Evolutionary conservation across 2,888 invertebrate species (phyloP).

Genomic region (Stenurella melanura): DNA sequence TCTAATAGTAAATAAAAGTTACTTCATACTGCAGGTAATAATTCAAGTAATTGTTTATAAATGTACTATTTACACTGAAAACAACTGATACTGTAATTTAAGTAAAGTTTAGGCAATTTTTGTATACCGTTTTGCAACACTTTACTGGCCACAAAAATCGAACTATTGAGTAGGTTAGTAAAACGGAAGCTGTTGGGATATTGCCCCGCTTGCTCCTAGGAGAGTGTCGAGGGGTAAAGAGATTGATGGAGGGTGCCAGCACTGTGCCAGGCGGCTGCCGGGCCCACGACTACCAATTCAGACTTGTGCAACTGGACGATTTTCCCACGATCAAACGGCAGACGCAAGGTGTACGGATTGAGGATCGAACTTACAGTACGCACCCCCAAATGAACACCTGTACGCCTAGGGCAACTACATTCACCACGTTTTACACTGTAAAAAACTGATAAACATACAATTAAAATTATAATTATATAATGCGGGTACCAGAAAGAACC

Average conservation of each 20-base stretch:
- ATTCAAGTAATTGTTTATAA: too few species aligned
- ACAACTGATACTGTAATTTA: too few species aligned
- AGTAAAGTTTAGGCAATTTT: too few species aligned
- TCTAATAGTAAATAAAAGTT: too few species aligned
- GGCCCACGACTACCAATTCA: slow-evolving; percentile 25
- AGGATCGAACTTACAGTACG: slow-evolving; percentile 41
- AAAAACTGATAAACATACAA: slow-evolving; percentile 1
- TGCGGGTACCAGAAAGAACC: neutral
- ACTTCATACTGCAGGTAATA: too few species aligned
- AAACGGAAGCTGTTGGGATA: neutral
- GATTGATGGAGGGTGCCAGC: slow-evolving; percentile 57
- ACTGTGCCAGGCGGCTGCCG: slow-evolving; percentile 61
- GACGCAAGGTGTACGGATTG: slow-evolving; percentile 61
- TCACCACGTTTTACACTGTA: slow-evolving; percentile 14
- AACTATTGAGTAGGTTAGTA: neutral
- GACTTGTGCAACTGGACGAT: slow-evolving; percentile 58
- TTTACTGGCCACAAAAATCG: neutral
- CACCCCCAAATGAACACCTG: slow-evolving; percentile 56
- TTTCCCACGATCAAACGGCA: slow-evolving; percentile 61
- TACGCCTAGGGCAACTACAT: slow-evolving; percentile 31
- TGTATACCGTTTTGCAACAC: too few species aligned
- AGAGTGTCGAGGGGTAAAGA: slow-evolving; percentile 38
- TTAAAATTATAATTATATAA: neutral
- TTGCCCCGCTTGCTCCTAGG: slow-evolving; percentile 4
- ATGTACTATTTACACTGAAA: too few species aligned